Evolutionary conservation across 2,113 vertebrate species (phyloP).

Genomic region (Aramus guarauna): DNA sequence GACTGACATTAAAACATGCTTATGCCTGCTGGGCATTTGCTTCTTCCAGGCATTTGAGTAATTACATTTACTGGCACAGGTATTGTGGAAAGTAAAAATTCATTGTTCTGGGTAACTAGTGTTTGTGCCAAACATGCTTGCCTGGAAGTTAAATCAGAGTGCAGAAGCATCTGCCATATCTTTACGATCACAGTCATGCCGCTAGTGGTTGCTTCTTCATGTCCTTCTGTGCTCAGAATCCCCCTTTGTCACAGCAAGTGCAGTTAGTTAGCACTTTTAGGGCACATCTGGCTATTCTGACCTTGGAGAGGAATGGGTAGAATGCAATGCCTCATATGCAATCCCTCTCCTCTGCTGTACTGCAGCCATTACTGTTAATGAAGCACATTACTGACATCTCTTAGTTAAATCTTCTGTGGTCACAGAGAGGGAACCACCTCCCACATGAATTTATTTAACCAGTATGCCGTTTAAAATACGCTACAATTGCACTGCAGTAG

Average conservation of each 20-base stretch:
- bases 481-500: neutral
- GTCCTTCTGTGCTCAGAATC: neutral
- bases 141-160: neutral
- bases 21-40: neutral
- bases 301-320: neutral
- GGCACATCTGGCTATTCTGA: neutral
- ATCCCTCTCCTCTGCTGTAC: neutral
- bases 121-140: neutral
- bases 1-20: neutral
- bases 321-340: neutral
- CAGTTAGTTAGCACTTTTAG: neutral
- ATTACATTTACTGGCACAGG: neutral
- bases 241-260: neutral
- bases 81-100: neutral
- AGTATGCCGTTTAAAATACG: neutral
- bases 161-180: neutral
- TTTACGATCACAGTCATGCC: neutral
- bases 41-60: neutral
- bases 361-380: neutral
- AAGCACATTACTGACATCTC: neutral
- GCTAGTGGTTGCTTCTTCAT: neutral
- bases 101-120: neutral
- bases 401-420: neutral
- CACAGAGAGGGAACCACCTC: neutral
- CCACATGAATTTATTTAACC: neutral